phyloP scores from a whole-genome alignment of 2,888 invertebrate genomes.

The Idaea biselata region DNA sequence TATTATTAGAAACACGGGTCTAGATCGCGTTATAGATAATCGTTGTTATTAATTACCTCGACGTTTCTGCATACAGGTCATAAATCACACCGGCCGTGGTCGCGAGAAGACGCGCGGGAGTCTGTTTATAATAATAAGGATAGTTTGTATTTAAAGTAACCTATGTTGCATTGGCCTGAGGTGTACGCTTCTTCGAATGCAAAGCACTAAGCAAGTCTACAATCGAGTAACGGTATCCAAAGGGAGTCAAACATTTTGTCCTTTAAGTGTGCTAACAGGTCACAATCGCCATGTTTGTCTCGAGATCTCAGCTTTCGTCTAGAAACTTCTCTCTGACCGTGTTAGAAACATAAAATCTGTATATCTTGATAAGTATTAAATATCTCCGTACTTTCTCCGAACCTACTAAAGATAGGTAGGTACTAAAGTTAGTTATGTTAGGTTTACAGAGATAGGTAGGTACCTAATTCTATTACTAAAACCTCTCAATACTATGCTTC shows the following conservation, averaged over 20 bases:
- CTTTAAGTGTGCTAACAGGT: background rate
- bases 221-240: background rate
- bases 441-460: no score
- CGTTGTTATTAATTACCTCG: no score
- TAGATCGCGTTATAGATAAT: no score
- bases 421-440: no score
- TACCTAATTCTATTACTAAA: no score
- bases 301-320: background rate
- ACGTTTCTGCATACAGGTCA: no score
- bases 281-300: background rate
- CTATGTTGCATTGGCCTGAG: background rate
- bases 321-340: background rate
- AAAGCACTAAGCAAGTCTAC: background rate
- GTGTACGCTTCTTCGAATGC: background rate
- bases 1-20: no score
- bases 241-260: background rate
- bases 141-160: no score
- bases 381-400: background rate
- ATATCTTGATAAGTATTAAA: background rate
- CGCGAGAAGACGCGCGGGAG: no score
- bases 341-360: background rate
- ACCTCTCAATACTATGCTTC: no score
- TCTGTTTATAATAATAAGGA: no score
- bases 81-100: no score
- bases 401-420: background rate